Conservation (phyloP, 2,113 vertebrate genomes). For the Melanocharis versteri region DNA sequence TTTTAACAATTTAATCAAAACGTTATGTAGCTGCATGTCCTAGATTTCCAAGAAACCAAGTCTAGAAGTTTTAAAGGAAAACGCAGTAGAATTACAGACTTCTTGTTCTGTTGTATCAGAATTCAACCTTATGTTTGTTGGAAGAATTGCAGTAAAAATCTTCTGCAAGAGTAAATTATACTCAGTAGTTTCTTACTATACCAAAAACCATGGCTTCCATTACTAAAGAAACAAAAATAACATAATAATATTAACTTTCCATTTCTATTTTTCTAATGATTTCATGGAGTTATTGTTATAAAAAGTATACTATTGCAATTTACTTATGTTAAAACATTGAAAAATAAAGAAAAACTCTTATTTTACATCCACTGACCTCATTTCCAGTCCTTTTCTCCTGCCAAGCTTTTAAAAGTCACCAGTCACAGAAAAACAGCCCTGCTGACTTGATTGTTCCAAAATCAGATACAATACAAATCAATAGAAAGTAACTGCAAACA, state of each 20-base stretch:
- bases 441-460: background rate
- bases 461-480: background rate
- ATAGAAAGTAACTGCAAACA: background rate
- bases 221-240: background rate
- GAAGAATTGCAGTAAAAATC: background rate
- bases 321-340: background rate
- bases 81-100: background rate
- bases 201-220: background rate
- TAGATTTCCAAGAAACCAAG: background rate
- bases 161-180: background rate
- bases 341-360: background rate
- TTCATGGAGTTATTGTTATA: background rate
- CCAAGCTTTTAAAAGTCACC: background rate
- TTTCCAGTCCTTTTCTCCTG: background rate
- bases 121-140: background rate
- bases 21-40: background rate
- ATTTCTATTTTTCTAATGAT: background rate
- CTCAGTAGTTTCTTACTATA: background rate
- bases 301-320: background rate
- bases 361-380: background rate
- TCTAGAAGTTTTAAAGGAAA: background rate
- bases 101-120: background rate
- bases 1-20: background rate
- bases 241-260: background rate
- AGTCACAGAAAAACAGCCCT: background rate